Conservation (phyloP, 2,113 vertebrate genomes). For the Murina feae region DNA sequence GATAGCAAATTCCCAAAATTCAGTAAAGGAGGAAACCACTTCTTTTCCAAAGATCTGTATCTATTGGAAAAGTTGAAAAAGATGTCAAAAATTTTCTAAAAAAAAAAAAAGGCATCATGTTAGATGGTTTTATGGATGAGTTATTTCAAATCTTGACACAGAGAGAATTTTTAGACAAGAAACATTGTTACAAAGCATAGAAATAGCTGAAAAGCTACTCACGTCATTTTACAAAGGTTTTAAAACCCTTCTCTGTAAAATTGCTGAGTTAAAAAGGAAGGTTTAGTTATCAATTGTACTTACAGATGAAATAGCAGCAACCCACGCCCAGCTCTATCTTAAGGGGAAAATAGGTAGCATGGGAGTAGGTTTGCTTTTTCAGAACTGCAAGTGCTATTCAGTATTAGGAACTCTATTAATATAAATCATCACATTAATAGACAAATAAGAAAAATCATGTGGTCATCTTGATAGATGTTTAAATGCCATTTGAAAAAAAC, state of each 20-base stretch:
- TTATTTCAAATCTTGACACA: slow-evolving; percentile 28
- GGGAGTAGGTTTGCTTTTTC: not conserved
- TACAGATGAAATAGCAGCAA: slow-evolving; percentile 4
- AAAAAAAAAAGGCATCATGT: not conserved
- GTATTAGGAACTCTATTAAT: slow-evolving; percentile 10
- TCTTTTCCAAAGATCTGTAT: not conserved
- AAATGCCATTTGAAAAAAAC: not conserved
- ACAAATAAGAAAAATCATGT: slow-evolving; percentile 15
- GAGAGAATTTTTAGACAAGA: not conserved
- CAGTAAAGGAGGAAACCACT: not conserved
- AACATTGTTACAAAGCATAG: not conserved
- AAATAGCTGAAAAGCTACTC: not conserved
- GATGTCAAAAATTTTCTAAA: not conserved
- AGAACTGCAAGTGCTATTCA: not conserved
- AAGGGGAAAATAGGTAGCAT: not conserved
- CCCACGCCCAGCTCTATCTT: not conserved
- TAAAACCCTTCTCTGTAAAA: not conserved
- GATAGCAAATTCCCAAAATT: slow-evolving; percentile 7
- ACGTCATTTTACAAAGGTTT: not conserved
- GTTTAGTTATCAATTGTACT: not conserved
- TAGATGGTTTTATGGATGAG: not conserved
- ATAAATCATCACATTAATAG: slow-evolving; percentile 4
- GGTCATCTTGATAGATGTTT: not conserved
- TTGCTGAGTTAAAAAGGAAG: not conserved
- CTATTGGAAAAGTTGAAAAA: not conserved